A percentile compares a stretch with the other conserved stretches of the same genome.
Evolutionary conservation across 2,797 vertebrate species (phyloP).

Genomic region (Diplodus sargus): DNA sequence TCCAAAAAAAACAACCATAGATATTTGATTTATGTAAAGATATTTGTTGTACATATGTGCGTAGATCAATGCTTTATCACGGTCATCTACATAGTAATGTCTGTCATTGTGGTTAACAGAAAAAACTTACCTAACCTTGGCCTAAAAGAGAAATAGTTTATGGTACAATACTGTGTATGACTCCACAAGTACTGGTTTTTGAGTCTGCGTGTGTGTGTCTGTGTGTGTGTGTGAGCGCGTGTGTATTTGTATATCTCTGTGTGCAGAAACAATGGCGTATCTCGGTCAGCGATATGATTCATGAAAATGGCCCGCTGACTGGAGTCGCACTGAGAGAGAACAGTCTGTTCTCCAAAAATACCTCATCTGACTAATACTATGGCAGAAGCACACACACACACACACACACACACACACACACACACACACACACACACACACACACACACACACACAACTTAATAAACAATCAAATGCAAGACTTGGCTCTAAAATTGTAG

Average conservation of each 20-base stretch:
- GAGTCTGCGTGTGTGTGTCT: background rate
- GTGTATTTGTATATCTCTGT: slow-evolving; percentile 1
- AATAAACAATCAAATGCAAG: background rate
- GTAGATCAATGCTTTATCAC: too few relatives aligned
- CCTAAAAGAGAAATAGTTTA: too few relatives aligned
- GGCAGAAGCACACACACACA: slow-evolving; percentile 46
- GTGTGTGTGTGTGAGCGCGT: slow-evolving; percentile 4
- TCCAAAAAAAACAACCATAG: background rate
- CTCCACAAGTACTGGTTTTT: background rate
- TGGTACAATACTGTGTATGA: background rate
- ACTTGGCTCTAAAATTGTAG: background rate
- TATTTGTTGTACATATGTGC: too few relatives aligned
- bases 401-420: slow-evolving; percentile 13
- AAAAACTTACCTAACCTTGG: too few relatives aligned
- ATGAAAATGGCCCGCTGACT: slow-evolving; percentile 78
- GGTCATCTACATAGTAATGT: too few relatives aligned
- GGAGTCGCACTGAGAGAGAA: slow-evolving; percentile 75
- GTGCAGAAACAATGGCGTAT: slow-evolving; percentile 55
- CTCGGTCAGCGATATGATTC: slow-evolving; percentile 84
- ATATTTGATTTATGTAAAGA: too few relatives aligned
- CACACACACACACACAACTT: slow-evolving; percentile 21
- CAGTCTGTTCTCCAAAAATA: slow-evolving; percentile 79
- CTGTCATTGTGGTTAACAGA: too few relatives aligned
- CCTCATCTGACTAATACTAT: slow-evolving; percentile 78
- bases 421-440: slow-evolving; percentile 31